Base-by-base conservation (phyloP, 2,113 vertebrate genomes). In the Coptodon bakossiorum region DNA sequence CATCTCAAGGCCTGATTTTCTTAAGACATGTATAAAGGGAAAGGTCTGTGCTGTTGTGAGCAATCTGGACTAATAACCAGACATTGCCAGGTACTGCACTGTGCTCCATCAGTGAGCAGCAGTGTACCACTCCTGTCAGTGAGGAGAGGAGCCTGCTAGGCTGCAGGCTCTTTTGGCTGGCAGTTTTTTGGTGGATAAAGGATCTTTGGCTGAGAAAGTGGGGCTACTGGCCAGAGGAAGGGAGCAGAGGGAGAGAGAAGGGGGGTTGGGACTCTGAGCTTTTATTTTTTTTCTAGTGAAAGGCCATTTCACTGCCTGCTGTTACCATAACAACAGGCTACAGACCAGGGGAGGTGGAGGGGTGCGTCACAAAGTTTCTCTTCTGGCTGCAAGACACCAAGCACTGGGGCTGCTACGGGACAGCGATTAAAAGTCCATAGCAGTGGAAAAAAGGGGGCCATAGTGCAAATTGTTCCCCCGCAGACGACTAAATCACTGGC, bases 241-340 rank as follows among this genome's bases (percentile, higher is more conserved):
- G 87, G 90, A 88, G 87, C 53, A 84, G 45, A 40, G 76, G 85
- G 81, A 24, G 79, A 31, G 84, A 48, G 53, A 22, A 50, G 71
- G 89, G 86, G 91, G 90, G 90, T 31, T 80, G 93, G 90, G 88
- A 89, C 71, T 90, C 73, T 85, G 63, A 63, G 82, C 73, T 80
- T 86, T 82, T 63, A 71, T 83, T 89, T 82, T 85, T 85, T 73
- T 82, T 54, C 86, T 82, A 91, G 85, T 95, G 91, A 95, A 95
- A 95, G 95, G 95, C 94, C 94, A 95, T 96, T 96, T 96, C 93
- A 93, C 93, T 93, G 95, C 94, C 94, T 90, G 90, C 84, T 87
- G 95, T 95, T 94, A 93, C 94, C 93, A 96, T 95, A 94, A 94
- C 94, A 95, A 96, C 96, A 81, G 90, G 88, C 92, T 89, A 91